These are phyloP conservation scores for Taxidea taxus DNA, from an alignment of 2,113 vertebrate species.

Conservation along the genomic window DNA sequence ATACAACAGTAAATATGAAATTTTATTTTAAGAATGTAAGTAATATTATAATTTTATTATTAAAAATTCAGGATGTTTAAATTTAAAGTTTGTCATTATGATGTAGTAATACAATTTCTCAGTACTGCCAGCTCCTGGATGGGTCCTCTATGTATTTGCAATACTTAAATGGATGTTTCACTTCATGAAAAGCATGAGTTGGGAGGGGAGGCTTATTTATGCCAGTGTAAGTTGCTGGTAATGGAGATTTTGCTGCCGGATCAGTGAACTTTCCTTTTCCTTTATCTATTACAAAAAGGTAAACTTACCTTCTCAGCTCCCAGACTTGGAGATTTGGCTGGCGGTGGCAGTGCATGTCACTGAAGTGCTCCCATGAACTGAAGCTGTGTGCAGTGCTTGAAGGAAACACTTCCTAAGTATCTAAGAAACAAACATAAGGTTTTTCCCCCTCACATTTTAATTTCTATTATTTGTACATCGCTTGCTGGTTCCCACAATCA, in stretches of 20 bases:
- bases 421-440: not conserved
- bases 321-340: not conserved
- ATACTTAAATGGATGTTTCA: not conserved
- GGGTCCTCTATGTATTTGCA: not conserved
- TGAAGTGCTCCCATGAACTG: not conserved
- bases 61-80: not conserved
- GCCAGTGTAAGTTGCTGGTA: not conserved
- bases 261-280: not conserved
- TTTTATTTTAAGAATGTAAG: constrained; percentile 4
- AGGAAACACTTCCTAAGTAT: not conserved
- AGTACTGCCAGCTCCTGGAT: not conserved
- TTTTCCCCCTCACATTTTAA: not conserved
- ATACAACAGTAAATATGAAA: not conserved
- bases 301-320: not conserved
- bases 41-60: not conserved
- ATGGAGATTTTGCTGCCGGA: not conserved
- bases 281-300: not conserved
- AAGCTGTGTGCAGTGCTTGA: not conserved
- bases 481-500: not conserved
- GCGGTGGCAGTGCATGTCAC: fast-evolving
- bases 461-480: not conserved
- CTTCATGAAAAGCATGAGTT: not conserved
- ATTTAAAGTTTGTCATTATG: not conserved
- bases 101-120: not conserved
- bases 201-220: not conserved